Evolutionary conservation across 1,140 invertebrate genomes (phyloP), one percentile per base, ranked within the genome.

Genomic region (Penaeus vannamei): DNA sequence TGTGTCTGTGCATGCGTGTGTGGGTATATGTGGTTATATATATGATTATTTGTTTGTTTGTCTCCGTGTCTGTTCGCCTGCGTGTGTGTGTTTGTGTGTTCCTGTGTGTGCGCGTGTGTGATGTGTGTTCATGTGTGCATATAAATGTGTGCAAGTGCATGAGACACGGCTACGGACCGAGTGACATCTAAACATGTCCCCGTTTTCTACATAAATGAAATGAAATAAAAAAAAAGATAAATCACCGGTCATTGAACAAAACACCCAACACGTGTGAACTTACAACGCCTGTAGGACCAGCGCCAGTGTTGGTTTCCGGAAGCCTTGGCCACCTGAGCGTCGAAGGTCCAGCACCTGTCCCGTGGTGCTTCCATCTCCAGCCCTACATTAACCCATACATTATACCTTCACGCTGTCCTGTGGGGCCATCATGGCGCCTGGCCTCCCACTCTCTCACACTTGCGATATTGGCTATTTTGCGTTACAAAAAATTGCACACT

Each of bases 281-380:
- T 64, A 91, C 91, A 91, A 60, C 81, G 59, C 64, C 91, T 90
- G 77, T 90, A 91, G 19, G 91, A 91, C 85, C 89, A 91, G 29
- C 91, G 80, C 91, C 91, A 90, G 88, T 90, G 88, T 53, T 90
- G 89, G 64, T 90, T 87, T 20, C 88, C 81, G 29, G 83, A 84
- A 23, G 79, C 88, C 64, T 90, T 91, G 19, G 88, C 86, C 32
- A 90, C 80, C 29, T 87, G 88, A 3, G 83, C 72, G n/a, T 91
- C 91, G 46, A 88, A 84, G 61, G 86, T 88, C 85, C 87, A 87
- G 76, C 80, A 85, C 8, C 91, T 60, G 10, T 91, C 91, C 7
- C 85, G 26, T 2, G 88, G 77, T 7, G 46, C 29, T 66, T 91
- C 91, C 86, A 91, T 66, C 82, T 90, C 91, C 76, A 91, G 85